A percentile compares a stretch with the other conserved stretches of the same genome.
Evolutionary conservation across 2,888 invertebrate species (phyloP).

Genomic region (Pachymerium ferrugineum): DNA sequence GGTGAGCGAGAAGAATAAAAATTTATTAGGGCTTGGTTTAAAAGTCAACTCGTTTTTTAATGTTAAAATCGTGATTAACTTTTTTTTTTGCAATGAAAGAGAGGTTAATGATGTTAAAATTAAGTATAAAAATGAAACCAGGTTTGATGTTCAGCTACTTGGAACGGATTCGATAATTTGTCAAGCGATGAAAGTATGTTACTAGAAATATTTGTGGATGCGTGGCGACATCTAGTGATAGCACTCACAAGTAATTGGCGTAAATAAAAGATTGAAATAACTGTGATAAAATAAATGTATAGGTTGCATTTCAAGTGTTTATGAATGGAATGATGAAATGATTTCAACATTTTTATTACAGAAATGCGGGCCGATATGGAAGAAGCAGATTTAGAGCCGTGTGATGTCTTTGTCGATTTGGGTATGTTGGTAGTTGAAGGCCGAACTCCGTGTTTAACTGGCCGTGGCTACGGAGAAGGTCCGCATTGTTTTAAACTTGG

Average conservation of each 20-base stretch:
- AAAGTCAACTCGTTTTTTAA: no score
- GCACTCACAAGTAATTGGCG: neutral
- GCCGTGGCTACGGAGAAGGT: constrained; percentile 61
- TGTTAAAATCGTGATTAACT: no score
- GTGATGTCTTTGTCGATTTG: constrained; percentile 54
- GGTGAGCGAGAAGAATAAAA: constrained; percentile 10
- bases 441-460: constrained; percentile 52
- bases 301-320: neutral
- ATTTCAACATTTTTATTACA: constrained; percentile 33
- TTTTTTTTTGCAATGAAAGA: no score
- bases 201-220: neutral
- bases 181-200: neutral
- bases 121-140: no score
- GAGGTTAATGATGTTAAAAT: no score
- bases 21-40: no score
- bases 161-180: no score
- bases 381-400: constrained; percentile 49
- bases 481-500: constrained; percentile 57
- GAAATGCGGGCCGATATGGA: constrained; percentile 41
- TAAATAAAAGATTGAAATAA: neutral
- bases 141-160: no score
- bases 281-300: neutral
- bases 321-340: neutral
- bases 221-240: neutral
- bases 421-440: constrained; percentile 60